These are phyloP conservation scores for Periphyllus acericola DNA, from an alignment of 2,888 invertebrate genomes.

Conservation along the genomic window DNA sequence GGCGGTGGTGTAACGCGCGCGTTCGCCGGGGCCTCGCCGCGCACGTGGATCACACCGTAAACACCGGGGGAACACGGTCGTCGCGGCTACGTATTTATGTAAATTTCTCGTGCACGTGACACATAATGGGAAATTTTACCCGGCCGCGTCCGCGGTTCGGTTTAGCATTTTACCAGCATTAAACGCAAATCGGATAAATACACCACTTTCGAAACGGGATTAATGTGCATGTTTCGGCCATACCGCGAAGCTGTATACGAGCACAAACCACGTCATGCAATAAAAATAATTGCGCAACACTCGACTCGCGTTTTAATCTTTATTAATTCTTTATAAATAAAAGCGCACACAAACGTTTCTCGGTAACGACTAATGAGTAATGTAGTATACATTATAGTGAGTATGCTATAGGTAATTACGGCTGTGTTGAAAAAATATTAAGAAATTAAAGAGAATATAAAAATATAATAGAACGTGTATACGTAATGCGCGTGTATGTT, in stretches of 20 bases:
- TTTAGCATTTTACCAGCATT: neutral
- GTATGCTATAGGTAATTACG: too few relatives aligned
- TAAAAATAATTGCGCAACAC: constrained; percentile 48
- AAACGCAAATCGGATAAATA: constrained; percentile 8
- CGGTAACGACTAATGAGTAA: constrained; percentile 53
- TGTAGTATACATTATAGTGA: too few relatives aligned
- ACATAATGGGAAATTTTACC: neutral
- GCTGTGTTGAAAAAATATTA: constrained; percentile 38
- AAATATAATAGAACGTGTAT: constrained; percentile 17
- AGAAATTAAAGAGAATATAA: constrained; percentile 6
- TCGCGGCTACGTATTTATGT: constrained; percentile 17
- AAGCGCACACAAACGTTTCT: constrained; percentile 36
- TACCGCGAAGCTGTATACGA: constrained; percentile 16
- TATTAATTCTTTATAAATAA: constrained; percentile 40
- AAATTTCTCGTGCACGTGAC: constrained; percentile 47
- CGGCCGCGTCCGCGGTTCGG: neutral
- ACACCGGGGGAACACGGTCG: constrained; percentile 7
- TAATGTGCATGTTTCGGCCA: constrained; percentile 38
- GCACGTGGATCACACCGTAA: constrained; percentile 45
- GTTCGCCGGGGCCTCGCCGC: neutral
- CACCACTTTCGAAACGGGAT: constrained; percentile 46
- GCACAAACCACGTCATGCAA: constrained; percentile 22
- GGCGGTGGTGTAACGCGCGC: neutral
- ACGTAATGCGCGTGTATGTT: neutral
- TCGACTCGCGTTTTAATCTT: constrained; percentile 38